Evolutionary conservation across 2,113 vertebrate genomes (phyloP), one percentile per base, ranked within the genome.

Genomic region (Callionymus lyra): DNA sequence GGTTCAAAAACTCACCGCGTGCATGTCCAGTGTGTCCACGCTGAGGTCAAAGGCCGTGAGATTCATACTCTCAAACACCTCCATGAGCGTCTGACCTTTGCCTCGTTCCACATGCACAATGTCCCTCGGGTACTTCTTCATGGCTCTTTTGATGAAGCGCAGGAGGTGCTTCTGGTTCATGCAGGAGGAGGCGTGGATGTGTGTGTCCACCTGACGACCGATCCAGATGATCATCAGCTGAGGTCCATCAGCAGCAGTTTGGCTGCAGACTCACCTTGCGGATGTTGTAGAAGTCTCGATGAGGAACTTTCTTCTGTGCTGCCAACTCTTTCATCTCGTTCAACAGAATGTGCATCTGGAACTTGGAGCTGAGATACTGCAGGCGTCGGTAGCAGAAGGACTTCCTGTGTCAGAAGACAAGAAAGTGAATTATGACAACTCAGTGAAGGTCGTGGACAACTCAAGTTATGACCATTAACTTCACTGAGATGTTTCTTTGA

Each of bases 161-260:
- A 98, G 72, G 13, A 98, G 84, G 9, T 98, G 94, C 70, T 98
- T 98, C 86, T 98, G 95, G 76, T 98, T 98, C 95, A 98, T 98
- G 65, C 95, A 98, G 63, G 94, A 95, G 0, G 95, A 95, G 34
- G 95, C 95, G 0, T 98, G 95, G 74, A 98, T 98, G 68, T 98
- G 94, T 0, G 95, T 98, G 84, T 98, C 95, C 59, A 98, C 95
- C 95, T 98, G 75, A 1, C 2, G 33, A 33, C 17, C 2, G 8
- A 27, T 27, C 21, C 21, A 27, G 21, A 27, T 27, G 21, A 27
- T 27, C 21, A 4, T 27, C 21, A 5, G 21, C n/a, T n/a, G n/a
- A n/a, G n/a, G n/a, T n/a, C n/a, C n/a, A n/a, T n/a, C 21, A 27
- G 21, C 21, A n/a, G 21, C 21, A 8, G 4, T 4, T 8, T 4